A percentile compares a stretch with the other conserved stretches of the same genome.
Conservation (phyloP, 2,888 invertebrate genomes). For the Cephus pygmeus region DNA sequence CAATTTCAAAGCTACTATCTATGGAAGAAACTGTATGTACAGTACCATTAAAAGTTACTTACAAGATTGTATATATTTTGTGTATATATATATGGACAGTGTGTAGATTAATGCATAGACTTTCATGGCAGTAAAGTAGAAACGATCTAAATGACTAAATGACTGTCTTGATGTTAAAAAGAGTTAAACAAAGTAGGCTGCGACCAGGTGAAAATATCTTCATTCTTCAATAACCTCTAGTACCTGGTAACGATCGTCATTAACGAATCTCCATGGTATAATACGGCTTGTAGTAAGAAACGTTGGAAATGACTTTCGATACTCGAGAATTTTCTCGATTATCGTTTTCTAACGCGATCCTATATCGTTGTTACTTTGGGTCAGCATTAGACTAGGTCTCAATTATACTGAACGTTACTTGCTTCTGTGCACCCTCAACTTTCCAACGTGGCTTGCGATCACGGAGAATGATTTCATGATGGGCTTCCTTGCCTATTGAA, state of each 20-base stretch:
- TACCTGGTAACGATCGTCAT: not conserved
- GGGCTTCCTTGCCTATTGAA: not conserved
- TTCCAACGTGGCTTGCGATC: not conserved
- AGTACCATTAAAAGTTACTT: not conserved
- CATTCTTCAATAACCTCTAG: not conserved
- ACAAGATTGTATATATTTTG: not conserved
- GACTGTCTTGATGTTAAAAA: slow-evolving; percentile 2
- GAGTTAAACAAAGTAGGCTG: slow-evolving; percentile 16
- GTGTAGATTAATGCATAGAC: not conserved
- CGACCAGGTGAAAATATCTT: slow-evolving; percentile 11
- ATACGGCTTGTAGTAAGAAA: not conserved
- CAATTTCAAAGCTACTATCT: not conserved
- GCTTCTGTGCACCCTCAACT: too few species aligned
- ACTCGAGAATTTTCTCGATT: not conserved
- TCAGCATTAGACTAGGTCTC: not conserved
- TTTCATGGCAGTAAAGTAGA: not conserved
- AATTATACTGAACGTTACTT: not conserved
- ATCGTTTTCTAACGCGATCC: not conserved
- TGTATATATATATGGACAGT: not conserved
- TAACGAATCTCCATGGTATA: not conserved
- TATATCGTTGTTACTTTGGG: not conserved
- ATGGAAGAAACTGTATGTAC: not conserved
- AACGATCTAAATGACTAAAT: not conserved
- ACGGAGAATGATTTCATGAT: not conserved
- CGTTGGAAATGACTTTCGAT: not conserved